Evolutionary conservation across 2,797 vertebrate genomes (phyloP).

Genomic region (Capromys pilorides): DNA sequence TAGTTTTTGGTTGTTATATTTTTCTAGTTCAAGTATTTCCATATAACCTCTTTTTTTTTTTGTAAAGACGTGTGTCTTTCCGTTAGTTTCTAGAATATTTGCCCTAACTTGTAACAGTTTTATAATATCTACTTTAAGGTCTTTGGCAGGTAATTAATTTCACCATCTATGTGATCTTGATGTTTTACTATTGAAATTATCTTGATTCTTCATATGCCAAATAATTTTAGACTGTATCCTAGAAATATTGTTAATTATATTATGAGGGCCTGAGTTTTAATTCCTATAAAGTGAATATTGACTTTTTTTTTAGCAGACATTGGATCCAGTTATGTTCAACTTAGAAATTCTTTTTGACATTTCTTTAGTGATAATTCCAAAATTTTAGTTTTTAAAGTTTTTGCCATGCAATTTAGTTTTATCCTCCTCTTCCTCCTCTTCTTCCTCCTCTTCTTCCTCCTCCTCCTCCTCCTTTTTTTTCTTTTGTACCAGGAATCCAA

Average conservation of each 20-base stretch:
- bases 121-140: constrained; percentile 6
- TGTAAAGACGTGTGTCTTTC: too few species aligned
- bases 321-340: constrained; percentile 21
- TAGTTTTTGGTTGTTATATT: constrained; percentile 43
- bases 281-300: constrained; percentile 27
- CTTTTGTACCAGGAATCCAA: too few species aligned
- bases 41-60: not conserved
- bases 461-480: too few species aligned
- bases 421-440: too few species aligned
- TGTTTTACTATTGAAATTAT: constrained; percentile 42
- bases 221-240: constrained; percentile 52
- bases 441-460: too few species aligned
- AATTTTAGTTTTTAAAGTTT: constrained; percentile 60
- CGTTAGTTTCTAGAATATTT: constrained; percentile 48
- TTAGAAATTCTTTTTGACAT: constrained; percentile 36
- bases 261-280: constrained; percentile 25
- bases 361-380: constrained; percentile 42
- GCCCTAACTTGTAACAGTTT: constrained; percentile 41
- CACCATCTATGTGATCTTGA: not conserved
- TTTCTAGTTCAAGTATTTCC: constrained; percentile 55
- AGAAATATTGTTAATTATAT: constrained; percentile 43
- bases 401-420: constrained; percentile 14
- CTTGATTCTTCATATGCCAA: constrained; percentile 27
- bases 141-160: constrained; percentile 33
- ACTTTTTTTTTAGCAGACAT: constrained; percentile 37